Conservation (phyloP, 2,113 vertebrate species). For the Carassius auratus region DNA sequence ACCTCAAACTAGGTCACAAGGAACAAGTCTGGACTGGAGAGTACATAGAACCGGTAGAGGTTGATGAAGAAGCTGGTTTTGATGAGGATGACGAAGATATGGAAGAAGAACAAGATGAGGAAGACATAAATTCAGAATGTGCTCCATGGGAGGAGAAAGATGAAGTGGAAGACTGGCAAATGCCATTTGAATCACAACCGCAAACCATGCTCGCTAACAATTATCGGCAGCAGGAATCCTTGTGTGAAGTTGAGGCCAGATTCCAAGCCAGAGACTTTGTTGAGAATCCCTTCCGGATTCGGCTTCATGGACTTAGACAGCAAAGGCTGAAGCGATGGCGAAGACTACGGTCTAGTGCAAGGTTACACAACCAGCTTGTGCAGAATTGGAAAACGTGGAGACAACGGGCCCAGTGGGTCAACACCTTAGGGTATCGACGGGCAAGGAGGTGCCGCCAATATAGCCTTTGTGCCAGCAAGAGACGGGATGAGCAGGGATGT, state of each 20-base stretch:
- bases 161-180: constrained; percentile 65
- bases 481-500: constrained; percentile 33
- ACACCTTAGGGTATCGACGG: constrained; percentile 64
- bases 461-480: constrained; percentile 60
- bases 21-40: constrained; percentile 71
- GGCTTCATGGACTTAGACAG: constrained; percentile 57
- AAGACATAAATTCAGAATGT: constrained; percentile 62
- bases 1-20: constrained; percentile 72
- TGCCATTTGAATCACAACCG: constrained; percentile 54
- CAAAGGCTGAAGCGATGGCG: constrained; percentile 64
- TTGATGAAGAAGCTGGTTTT: constrained; percentile 56
- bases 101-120: constrained; percentile 63
- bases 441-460: constrained; percentile 65
- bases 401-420: constrained; percentile 75
- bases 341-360: constrained; percentile 51
- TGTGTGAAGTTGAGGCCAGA: constrained; percentile 39
- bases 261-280: constrained; percentile 43
- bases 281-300: constrained; percentile 48
- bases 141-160: constrained; percentile 59
- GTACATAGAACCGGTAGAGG: constrained; percentile 66
- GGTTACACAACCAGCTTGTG: constrained; percentile 67
- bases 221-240: constrained; percentile 37
- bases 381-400: constrained; percentile 87
- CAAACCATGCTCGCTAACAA: constrained; percentile 49
- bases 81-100: constrained; percentile 57